phyloP scores from a whole-genome alignment of 2,113 vertebrate species.

The Otus sunia region DNA sequence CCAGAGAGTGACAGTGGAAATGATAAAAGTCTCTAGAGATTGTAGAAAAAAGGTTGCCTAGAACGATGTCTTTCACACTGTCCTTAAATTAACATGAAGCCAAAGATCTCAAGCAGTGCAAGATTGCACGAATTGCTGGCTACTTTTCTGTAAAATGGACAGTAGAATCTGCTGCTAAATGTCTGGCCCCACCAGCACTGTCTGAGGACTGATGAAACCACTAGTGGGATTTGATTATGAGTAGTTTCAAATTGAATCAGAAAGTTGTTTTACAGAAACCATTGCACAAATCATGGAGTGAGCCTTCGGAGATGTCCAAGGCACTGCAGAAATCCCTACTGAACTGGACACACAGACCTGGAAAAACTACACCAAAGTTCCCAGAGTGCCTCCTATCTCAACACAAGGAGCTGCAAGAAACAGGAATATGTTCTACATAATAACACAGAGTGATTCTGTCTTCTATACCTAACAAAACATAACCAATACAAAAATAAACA shows the following conservation, averaged over 20 bases:
- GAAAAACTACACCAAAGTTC: neutral
- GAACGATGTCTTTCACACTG: neutral
- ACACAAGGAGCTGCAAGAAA: neutral
- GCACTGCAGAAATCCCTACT: neutral
- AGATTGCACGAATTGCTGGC: neutral
- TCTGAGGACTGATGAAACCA: neutral
- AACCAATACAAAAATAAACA: neutral
- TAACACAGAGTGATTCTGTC: neutral
- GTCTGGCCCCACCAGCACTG: neutral
- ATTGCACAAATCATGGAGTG: neutral
- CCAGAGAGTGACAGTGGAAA: neutral
- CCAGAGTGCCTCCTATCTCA: neutral
- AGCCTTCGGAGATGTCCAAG: neutral
- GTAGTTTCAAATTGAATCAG: neutral
- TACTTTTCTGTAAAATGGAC: neutral
- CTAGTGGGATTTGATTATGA: neutral
- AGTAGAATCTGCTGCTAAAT: neutral
- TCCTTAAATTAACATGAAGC: neutral
- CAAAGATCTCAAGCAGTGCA: neutral
- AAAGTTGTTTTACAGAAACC: neutral
- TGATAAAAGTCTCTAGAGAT: neutral
- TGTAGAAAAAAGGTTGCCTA: neutral
- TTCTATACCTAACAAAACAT: neutral
- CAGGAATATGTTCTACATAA: neutral
- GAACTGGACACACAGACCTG: neutral